Percentiles rank a stretch among this genome's conserved stretches.
phyloP scores from a whole-genome alignment of 2,888 invertebrate genomes.

The Lycocerus yunnanus region DNA sequence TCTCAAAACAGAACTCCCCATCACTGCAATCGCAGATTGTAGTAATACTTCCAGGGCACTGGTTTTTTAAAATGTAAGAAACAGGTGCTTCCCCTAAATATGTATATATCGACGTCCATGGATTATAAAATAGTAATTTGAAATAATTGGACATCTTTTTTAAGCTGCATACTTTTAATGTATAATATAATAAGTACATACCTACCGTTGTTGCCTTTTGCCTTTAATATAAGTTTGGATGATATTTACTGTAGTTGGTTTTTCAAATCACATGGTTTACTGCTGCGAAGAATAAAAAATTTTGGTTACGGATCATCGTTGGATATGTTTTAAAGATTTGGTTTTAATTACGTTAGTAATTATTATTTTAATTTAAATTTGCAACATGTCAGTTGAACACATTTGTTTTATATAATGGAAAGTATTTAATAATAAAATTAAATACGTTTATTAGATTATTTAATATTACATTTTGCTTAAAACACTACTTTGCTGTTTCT shows the following conservation, averaged over 20 bases:
- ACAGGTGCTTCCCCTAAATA: constrained; percentile 37
- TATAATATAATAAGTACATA: constrained; percentile 17
- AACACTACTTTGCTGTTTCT: constrained; percentile 25
- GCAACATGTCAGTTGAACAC: constrained; percentile 22
- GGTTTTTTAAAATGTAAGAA: constrained; percentile 5
- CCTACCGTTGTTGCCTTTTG: constrained; percentile 33
- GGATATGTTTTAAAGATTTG: constrained; percentile 19
- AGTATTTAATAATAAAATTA: constrained; percentile 3
- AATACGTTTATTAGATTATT: constrained; percentile 24
- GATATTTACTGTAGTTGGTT: constrained; percentile 32
- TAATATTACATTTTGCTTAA: constrained; percentile 17
- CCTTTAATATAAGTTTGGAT: constrained; percentile 30
- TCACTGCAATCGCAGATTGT: no score
- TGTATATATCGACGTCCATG: constrained; percentile 29
- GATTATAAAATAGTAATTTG: constrained; percentile 21
- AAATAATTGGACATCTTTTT: neutral
- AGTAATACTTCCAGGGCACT: neutral
- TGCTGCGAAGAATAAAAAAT: constrained; percentile 6
- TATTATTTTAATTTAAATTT: neutral
- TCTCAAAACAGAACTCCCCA: neutral
- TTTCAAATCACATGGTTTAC: constrained; percentile 17
- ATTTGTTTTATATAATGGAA: constrained; percentile 16
- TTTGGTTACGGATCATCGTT: constrained; percentile 28
- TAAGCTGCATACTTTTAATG: constrained; percentile 22
- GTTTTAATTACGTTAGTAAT: constrained; percentile 4